phyloP scores from a whole-genome alignment of 2,888 invertebrate species.

The Hylaea fasciaria region DNA sequence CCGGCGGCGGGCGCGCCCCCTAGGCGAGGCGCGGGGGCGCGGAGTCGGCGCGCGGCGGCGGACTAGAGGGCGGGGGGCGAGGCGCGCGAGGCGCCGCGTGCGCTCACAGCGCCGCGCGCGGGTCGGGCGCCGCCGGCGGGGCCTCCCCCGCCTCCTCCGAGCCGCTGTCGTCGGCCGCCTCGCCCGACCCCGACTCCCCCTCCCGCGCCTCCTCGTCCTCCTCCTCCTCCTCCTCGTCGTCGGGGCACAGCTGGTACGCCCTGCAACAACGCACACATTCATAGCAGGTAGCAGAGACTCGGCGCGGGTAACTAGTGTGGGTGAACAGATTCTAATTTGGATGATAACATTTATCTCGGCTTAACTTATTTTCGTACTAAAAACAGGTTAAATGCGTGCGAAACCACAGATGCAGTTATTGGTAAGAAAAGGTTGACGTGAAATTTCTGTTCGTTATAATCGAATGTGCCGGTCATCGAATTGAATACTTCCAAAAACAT shows the following conservation, averaged over 20 bases:
- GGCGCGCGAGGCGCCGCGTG: slow-evolving; percentile 49
- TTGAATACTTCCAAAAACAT: neutral
- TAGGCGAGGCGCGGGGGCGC: slow-evolving; percentile 16
- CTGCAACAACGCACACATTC: slow-evolving; percentile 46
- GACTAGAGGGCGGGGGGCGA: slow-evolving; percentile 29
- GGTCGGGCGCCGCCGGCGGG: slow-evolving; percentile 43
- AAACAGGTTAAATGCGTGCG: too few relatives aligned
- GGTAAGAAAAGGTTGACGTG: too few relatives aligned
- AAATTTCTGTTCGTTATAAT: too few relatives aligned
- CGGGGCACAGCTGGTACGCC: slow-evolving; percentile 79
- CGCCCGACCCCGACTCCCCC: slow-evolving; percentile 56
- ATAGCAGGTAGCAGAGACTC: too few relatives aligned
- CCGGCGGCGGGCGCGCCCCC: slow-evolving; percentile 31
- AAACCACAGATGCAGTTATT: too few relatives aligned
- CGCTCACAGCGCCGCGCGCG: slow-evolving; percentile 33
- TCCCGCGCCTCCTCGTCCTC: slow-evolving; percentile 66
- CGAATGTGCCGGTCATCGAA: too few relatives aligned
- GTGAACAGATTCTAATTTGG: too few relatives aligned
- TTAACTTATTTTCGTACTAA: too few relatives aligned
- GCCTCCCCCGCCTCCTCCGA: slow-evolving; percentile 55
- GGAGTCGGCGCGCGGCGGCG: slow-evolving; percentile 25
- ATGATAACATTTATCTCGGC: too few relatives aligned
- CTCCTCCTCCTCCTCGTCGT: slow-evolving; percentile 80
- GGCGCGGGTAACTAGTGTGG: too few relatives aligned
- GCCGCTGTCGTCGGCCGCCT: slow-evolving; percentile 59